Conservation (phyloP, 2,888 invertebrate genomes). For the Melieria omissa region DNA sequence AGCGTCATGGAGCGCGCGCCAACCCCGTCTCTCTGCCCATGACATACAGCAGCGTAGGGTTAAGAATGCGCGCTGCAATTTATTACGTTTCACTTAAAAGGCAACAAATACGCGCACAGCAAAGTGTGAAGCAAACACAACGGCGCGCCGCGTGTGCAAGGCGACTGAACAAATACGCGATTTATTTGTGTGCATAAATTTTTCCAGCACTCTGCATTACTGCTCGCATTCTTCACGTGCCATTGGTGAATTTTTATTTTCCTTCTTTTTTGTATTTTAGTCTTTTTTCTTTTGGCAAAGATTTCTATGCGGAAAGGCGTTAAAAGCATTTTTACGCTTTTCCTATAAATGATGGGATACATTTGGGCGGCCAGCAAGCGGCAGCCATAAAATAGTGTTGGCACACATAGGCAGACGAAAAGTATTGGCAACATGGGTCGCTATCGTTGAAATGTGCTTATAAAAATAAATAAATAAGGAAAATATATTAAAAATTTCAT, state of each 20-base stretch:
- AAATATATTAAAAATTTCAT: no score
- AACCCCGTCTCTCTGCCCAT: background rate
- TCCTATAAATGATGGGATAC: constrained; percentile 26
- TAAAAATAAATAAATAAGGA: no score
- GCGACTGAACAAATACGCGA: constrained; percentile 17
- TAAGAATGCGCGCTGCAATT: constrained; percentile 26
- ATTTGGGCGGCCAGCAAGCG: constrained; percentile 12
- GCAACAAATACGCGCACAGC: constrained; percentile 3
- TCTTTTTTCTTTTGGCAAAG: constrained; percentile 18
- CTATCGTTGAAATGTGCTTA: no score
- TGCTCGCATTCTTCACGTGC: background rate
- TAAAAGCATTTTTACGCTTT: constrained; percentile 16
- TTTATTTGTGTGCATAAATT: constrained; percentile 29
- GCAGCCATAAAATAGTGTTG: no score
- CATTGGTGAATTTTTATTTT: background rate
- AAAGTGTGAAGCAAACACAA: constrained; percentile 15
- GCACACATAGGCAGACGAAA: no score
- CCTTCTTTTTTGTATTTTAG: background rate
- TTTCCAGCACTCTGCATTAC: constrained; percentile 16
- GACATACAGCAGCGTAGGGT: constrained; percentile 24
- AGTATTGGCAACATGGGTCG: no score
- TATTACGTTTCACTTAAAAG: constrained; percentile 15
- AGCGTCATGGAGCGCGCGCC: constrained; percentile 1
- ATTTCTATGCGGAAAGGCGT: constrained; percentile 21
- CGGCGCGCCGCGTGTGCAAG: background rate